Conservation (phyloP, 2,888 invertebrate species). For the Drosophila niveifrons region DNA sequence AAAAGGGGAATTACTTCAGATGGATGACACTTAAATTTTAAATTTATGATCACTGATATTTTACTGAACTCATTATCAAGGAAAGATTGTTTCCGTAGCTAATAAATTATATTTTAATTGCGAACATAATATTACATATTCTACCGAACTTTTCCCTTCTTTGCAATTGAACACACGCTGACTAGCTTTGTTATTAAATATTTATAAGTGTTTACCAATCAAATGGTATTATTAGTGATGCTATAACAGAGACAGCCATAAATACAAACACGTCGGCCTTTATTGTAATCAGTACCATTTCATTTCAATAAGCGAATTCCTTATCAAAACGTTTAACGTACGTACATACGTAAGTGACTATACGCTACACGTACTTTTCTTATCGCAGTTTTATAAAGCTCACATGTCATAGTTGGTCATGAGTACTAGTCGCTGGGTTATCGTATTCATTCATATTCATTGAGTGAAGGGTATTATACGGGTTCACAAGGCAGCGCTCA, state of each 20-base stretch:
- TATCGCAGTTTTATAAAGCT: conserved; percentile 34
- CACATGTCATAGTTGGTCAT: conserved; percentile 22
- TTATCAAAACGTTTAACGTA: conserved; percentile 38
- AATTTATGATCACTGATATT: not conserved
- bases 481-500: conserved; percentile 14
- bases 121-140: too few relatives aligned
- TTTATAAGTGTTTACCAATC: conserved; percentile 29
- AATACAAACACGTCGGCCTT: conserved; percentile 27
- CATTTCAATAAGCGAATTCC: conserved; percentile 30
- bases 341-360: conserved; percentile 25
- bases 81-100: not conserved
- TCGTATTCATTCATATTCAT: conserved; percentile 45
- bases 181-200: conserved; percentile 11
- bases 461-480: conserved; percentile 33
- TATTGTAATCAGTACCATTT: conserved; percentile 41
- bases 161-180: not conserved
- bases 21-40: not conserved
- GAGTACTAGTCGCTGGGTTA: conserved; percentile 17
- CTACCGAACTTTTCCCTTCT: not conserved
- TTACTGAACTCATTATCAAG: not conserved
- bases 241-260: conserved; percentile 18
- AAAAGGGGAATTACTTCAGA: not conserved
- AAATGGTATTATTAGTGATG: conserved; percentile 34
- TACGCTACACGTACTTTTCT: conserved; percentile 27
- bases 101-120: not conserved